Conservation (phyloP, 2,797 vertebrate species). For the Cirrhinus molitorella region DNA sequence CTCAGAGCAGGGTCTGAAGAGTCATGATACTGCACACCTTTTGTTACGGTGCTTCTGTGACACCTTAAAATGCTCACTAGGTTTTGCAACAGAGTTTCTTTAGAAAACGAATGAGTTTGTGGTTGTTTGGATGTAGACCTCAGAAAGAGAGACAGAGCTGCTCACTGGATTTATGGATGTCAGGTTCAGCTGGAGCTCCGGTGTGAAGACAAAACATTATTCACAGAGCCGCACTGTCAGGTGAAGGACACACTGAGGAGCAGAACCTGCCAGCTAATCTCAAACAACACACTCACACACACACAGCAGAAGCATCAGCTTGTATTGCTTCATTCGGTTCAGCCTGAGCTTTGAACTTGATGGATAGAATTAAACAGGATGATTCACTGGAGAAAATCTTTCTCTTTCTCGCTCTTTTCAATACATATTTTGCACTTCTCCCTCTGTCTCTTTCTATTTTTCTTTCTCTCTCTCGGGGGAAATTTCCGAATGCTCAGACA, state of each 20-base stretch:
- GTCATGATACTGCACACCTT: neutral
- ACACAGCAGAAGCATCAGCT: constrained; percentile 20
- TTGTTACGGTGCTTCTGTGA: neutral
- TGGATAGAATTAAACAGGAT: constrained; percentile 46
- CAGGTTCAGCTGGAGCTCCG: constrained; percentile 30
- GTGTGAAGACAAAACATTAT: constrained; percentile 49
- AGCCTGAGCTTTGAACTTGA: constrained; percentile 47
- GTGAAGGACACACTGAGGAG: constrained; percentile 49
- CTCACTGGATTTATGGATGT: constrained; percentile 15
- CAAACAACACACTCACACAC: constrained; percentile 40
- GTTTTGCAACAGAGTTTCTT: constrained; percentile 3
- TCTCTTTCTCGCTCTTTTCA: constrained; percentile 27
- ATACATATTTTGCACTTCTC: neutral
- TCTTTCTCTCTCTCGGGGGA: constrained; percentile 18
- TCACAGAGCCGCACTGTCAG: constrained; percentile 33
- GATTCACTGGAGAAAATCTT: constrained; percentile 46
- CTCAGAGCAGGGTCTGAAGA: neutral
- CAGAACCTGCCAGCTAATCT: constrained; percentile 35
- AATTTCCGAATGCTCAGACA: constrained; percentile 28
- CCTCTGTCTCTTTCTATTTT: neutral
- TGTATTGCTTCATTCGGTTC: constrained; percentile 35
- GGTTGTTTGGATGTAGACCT: constrained; percentile 24
- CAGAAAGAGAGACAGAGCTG: constrained; percentile 13
- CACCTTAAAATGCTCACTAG: constrained; percentile 1
- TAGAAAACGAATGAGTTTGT: neutral